phyloP scores from a whole-genome alignment of 1,140 invertebrate species.

The Drosophila sproati region DNA sequence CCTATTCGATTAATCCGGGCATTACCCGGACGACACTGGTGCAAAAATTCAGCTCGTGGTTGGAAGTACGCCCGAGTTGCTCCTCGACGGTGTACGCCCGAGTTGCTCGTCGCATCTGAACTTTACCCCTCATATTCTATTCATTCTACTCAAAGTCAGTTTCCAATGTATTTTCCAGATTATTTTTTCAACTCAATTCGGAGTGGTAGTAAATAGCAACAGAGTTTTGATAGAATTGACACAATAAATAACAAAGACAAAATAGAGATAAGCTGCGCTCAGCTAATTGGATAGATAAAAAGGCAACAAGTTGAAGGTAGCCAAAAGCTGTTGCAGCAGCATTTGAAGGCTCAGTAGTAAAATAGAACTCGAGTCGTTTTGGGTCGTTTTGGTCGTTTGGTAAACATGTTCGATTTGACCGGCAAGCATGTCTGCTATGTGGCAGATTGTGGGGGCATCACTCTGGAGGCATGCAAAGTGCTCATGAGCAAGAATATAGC shows the following conservation, averaged over 20 bases:
- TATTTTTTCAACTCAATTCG: constrained; percentile 26
- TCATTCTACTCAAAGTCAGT: too few relatives aligned
- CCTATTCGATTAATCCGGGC: constrained; percentile 71
- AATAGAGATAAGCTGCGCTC: constrained; percentile 38
- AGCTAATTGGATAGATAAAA: constrained; percentile 68
- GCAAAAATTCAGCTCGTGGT: constrained; percentile 75
- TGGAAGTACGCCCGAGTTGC: constrained; percentile 14
- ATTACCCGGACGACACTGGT: constrained; percentile 65
- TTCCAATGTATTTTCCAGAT: too few relatives aligned
- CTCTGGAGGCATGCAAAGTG: constrained; percentile 76
- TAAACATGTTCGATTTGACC: constrained; percentile 69
- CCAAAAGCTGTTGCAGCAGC: not conserved
- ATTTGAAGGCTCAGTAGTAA: constrained; percentile 30
- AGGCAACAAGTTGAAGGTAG: not conserved
- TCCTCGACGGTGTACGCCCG: too few relatives aligned
- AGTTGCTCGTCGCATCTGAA: too few relatives aligned
- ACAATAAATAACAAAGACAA: not conserved
- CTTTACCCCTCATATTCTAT: too few relatives aligned
- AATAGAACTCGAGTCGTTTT: constrained; percentile 23
- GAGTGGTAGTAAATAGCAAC: constrained; percentile 21
- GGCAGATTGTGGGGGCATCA: constrained; percentile 78
- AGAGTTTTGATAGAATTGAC: constrained; percentile 7
- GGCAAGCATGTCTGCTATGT: constrained; percentile 81
- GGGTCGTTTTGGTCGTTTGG: not conserved
- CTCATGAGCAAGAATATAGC: constrained; percentile 78